Base-by-base conservation (phyloP, 2,888 invertebrate genomes). In the Leptinotarsa peninsularis region DNA sequence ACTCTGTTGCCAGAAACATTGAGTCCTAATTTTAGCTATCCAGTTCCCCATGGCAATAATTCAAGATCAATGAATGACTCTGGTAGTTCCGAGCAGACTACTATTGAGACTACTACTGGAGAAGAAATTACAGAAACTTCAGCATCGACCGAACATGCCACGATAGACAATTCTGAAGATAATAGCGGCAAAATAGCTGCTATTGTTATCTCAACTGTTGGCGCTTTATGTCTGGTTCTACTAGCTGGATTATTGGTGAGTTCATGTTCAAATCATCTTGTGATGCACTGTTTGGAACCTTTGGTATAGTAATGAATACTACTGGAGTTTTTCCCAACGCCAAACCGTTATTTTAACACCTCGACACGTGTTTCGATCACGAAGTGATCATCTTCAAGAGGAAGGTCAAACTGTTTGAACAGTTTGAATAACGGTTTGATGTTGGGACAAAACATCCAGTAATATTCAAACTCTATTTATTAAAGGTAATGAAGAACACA, bases 141-240 rank as follows among this genome's bases (percentile, higher is more conserved):
- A 88, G 72, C 89, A 88, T 76, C 89, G 87, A 80, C 81, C 23
- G 82, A 82, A 49, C 71, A 78, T 50, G 82, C 87, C 85, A 49
- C 88, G 86, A 43, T 87, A 83, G 81, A 85, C 78, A 77, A 87
- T 82, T 63, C 67, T 43, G 79, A 80, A 10, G 82, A 88, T 83
- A 73, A 76, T 63, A 91, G 92, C 0, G 94, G 94, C 73, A 93
- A 94, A 5, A 93, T 95, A 70, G 93, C 95, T 15, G 96, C 96
- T 17, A 94, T 96, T 76, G 93, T 94, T 10, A 94, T 96, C 76
- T 94, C 95, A 80, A 93, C 93, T 15, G 93, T 96, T 73, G 96
- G 94, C 10, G 94, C 94, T 18, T 90, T 95, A 69, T 95, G 95
- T 66, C 89, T 96, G 71, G 89, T 96, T 60, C 89, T 95, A 15